Evolutionary conservation across 1,140 invertebrate genomes (phyloP).

Genomic region (Drosophila obscura): DNA sequence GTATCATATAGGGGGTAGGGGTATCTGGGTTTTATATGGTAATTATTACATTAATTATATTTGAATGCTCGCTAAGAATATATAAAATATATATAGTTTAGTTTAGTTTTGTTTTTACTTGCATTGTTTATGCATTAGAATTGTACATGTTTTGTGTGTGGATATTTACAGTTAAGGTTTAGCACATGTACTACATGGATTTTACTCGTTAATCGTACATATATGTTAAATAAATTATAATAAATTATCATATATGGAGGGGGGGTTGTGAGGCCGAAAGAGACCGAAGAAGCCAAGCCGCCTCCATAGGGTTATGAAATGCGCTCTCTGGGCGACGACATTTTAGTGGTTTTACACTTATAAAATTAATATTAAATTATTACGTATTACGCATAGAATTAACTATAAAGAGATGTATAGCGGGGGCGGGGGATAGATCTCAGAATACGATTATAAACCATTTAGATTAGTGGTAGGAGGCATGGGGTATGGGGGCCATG

Average conservation of each 20-base stretch:
- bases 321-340: constrained; percentile 78
- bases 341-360: constrained; percentile 54
- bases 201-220: constrained; percentile 2
- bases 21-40: constrained; percentile 23
- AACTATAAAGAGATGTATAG: constrained; percentile 40
- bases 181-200: constrained; percentile 43
- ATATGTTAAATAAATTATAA: constrained; percentile 62
- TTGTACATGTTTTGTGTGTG: constrained; percentile 43
- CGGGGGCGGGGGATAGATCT: constrained; percentile 6
- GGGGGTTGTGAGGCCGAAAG: no score
- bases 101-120: constrained; percentile 21
- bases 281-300: no score
- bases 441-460: constrained; percentile 56
- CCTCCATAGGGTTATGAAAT: constrained; percentile 59
- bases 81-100: constrained; percentile 44
- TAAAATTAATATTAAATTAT: constrained; percentile 20
- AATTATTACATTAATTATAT: constrained; percentile 55
- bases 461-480: constrained; percentile 55
- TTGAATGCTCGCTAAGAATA: constrained; percentile 61
- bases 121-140: constrained; percentile 38
- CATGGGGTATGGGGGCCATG: constrained; percentile 2
- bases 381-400: constrained; percentile 62
- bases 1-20: constrained; percentile 47
- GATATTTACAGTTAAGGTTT: constrained; percentile 62
- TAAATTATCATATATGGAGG: constrained; percentile 56